These are phyloP conservation scores for Ophiodon elongatus DNA, from an alignment of 2,113 vertebrate species.

Conservation along the genomic window DNA sequence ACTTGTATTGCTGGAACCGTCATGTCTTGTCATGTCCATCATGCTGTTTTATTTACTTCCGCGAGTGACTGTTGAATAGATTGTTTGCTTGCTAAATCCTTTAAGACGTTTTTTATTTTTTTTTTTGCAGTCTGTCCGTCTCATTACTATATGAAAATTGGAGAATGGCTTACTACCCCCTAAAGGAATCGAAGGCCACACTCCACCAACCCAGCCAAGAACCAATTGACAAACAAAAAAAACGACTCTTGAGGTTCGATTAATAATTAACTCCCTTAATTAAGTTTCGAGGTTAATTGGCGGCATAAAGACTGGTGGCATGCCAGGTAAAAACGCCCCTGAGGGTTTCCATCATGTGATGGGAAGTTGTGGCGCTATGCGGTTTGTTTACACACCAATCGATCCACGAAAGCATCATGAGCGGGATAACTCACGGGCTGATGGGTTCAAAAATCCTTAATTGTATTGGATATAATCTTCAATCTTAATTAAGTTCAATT, in stretches of 20 bases:
- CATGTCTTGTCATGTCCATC: slow-evolving; percentile 6
- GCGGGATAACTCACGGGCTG: slow-evolving; percentile 9
- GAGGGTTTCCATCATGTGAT: slow-evolving; percentile 38
- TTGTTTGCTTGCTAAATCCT: slow-evolving; percentile 9
- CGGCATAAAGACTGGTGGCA: slow-evolving; percentile 38
- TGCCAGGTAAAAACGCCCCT: slow-evolving; percentile 50
- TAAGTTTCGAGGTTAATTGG: slow-evolving; percentile 66
- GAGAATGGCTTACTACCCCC: slow-evolving; percentile 30
- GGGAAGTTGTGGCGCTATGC: slow-evolving; percentile 1
- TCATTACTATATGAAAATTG: not conserved
- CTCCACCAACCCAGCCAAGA: slow-evolving; percentile 32
- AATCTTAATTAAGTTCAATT: slow-evolving; percentile 46
- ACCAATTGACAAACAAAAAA: slow-evolving; percentile 45
- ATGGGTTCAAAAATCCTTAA: slow-evolving; percentile 24
- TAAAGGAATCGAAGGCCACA: not conserved
- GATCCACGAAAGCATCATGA: slow-evolving; percentile 15
- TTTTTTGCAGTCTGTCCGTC: not conserved
- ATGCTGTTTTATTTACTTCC: not conserved
- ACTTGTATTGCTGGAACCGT: not conserved
- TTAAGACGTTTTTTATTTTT: not conserved
- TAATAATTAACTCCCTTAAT: slow-evolving; percentile 72
- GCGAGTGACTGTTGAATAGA: slow-evolving; percentile 15
- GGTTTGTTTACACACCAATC: slow-evolving; percentile 34
- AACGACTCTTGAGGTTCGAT: slow-evolving; percentile 48
- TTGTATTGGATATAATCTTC: slow-evolving; percentile 37